A percentile compares a stretch with the other conserved stretches of the same genome.
phyloP scores from a whole-genome alignment of 2,113 vertebrate species.

The Hippocampus guttulatus region DNA sequence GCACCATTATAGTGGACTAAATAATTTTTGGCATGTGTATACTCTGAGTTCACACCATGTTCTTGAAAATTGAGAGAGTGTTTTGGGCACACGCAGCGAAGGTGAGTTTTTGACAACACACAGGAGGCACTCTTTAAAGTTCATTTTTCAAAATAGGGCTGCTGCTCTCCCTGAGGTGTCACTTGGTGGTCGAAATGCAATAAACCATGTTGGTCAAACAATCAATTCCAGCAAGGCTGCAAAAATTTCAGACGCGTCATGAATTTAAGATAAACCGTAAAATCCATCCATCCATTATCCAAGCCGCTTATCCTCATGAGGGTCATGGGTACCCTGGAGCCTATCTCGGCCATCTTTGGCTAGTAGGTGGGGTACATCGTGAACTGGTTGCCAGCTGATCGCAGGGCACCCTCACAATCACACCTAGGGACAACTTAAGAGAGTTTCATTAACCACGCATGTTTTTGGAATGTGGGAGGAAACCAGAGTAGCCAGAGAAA shows the following conservation, averaged over 20 bases:
- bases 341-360: no score
- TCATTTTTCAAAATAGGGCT: conserved; percentile 38
- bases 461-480: no score
- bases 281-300: no score
- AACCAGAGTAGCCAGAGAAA: no score
- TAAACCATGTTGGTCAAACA: conserved; percentile 52
- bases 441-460: no score
- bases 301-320: no score
- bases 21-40: conserved; percentile 27
- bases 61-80: conserved; percentile 46
- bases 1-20: conserved; percentile 17
- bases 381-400: no score
- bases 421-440: no score
- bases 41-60: conserved; percentile 30
- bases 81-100: conserved; percentile 39
- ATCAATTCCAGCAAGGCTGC: conserved; percentile 48
- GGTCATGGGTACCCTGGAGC: no score
- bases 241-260: conserved; percentile 32
- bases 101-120: conserved; percentile 52
- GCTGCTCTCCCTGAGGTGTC: conserved; percentile 48
- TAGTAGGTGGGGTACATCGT: no score
- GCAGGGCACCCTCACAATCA: no score
- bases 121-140: conserved; percentile 44
- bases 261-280: conserved; percentile 39
- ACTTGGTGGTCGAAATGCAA: conserved; percentile 44